Conservation (phyloP, 2,888 invertebrate species). For the Nycteola revayana region DNA sequence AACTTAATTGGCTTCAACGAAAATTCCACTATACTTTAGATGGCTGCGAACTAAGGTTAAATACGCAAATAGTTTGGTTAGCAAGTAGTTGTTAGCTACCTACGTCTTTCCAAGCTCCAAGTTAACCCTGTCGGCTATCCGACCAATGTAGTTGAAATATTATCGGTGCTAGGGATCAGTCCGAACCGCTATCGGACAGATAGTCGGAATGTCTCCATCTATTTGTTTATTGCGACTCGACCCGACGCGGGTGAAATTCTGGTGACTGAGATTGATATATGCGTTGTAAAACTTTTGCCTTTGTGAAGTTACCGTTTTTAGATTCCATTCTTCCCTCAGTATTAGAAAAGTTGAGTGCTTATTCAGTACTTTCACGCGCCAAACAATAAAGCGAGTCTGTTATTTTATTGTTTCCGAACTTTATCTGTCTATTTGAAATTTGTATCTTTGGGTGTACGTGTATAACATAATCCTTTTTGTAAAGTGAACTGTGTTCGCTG, state of each 20-base stretch:
- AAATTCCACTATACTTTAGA: too few species aligned
- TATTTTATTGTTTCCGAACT: constrained; percentile 30
- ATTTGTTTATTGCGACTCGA: constrained; percentile 46
- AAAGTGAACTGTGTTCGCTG: neutral
- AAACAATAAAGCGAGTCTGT: constrained; percentile 24
- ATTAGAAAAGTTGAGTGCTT: constrained; percentile 31
- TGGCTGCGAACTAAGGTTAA: neutral
- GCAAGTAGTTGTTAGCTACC: too few species aligned
- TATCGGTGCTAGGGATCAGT: constrained; percentile 31
- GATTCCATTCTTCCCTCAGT: constrained; percentile 12
- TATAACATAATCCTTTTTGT: constrained; percentile 6
- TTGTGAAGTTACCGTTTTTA: constrained; percentile 17
- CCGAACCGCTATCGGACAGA: constrained; percentile 20
- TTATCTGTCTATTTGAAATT: constrained; percentile 30
- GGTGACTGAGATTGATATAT: constrained; percentile 34
- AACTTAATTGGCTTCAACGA: constrained; percentile 11
- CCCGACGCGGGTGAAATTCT: constrained; percentile 33
- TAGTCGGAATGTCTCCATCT: constrained; percentile 30
- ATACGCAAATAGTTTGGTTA: constrained; percentile 27
- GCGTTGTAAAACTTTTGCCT: constrained; percentile 21
- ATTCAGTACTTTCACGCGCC: constrained; percentile 25
- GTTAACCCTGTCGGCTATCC: constrained; percentile 27
- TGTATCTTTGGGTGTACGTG: constrained; percentile 15
- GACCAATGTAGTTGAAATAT: constrained; percentile 40
- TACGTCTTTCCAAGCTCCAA: constrained; percentile 17